Percentiles rank a stretch among this genome's conserved stretches.
phyloP scores from a whole-genome alignment of 2,888 invertebrate genomes.

The Shargacucullia verbasci region DNA sequence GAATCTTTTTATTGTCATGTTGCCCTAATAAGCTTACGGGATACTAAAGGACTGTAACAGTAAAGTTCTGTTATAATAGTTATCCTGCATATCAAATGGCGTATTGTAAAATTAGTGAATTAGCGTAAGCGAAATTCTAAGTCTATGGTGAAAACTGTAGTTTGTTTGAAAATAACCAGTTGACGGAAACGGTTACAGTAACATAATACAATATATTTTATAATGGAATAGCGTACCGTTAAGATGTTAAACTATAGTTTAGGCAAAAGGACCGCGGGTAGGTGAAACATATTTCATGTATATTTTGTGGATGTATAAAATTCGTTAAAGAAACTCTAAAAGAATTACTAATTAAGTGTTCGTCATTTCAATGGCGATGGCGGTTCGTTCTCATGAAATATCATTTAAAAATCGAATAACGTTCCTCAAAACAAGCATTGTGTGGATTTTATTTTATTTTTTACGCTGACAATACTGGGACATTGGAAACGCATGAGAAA shows the following conservation, averaged over 20 bases:
- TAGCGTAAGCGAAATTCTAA: no score
- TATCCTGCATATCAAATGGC: slow-evolving; percentile 31
- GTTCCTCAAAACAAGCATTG: slow-evolving; percentile 58
- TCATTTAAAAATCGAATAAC: slow-evolving; percentile 48
- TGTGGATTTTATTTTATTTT: slow-evolving; percentile 56
- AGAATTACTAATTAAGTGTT: slow-evolving; percentile 38
- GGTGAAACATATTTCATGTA: slow-evolving; percentile 1
- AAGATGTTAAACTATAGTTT: no score
- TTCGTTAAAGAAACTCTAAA: slow-evolving; percentile 30
- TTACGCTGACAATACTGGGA: slow-evolving; percentile 60
- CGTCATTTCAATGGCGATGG: slow-evolving; percentile 42
- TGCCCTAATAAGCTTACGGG: slow-evolving; percentile 26
- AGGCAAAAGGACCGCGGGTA: no score
- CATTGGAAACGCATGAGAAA: slow-evolving; percentile 55
- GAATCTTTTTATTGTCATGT: slow-evolving; percentile 22
- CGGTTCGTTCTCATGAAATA: slow-evolving; percentile 49
- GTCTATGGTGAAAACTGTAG: no score
- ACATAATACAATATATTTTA: no score
- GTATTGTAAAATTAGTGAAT: slow-evolving; percentile 23
- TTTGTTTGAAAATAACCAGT: slow-evolving; percentile 5
- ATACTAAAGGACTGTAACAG: slow-evolving; percentile 36
- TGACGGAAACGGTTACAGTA: no score
- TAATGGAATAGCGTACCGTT: no score
- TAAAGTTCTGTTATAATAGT: slow-evolving; percentile 41
- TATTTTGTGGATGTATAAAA: background rate